A percentile compares a stretch with the other conserved stretches of the same genome.
These are phyloP conservation scores for Epizoanthus rinbou DNA, from an alignment of 92 coral and sea anemone genomes.

Conservation along the genomic window DNA sequence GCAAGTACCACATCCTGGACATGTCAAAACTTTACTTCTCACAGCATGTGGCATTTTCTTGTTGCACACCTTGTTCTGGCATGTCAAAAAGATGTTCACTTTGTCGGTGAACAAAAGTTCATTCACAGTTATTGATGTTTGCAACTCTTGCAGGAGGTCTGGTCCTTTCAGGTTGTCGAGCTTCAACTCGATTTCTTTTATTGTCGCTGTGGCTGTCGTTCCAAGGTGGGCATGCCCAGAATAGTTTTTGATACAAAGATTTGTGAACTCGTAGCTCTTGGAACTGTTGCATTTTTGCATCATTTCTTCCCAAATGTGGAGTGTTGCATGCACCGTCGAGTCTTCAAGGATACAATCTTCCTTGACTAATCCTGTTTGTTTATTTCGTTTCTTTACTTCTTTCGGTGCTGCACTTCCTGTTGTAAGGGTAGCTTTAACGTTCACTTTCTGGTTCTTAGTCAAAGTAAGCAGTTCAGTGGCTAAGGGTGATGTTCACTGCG, in stretches of 20 bases:
- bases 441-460: slow-evolving; percentile 46
- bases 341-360: slow-evolving; percentile 60
- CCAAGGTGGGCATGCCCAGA: slow-evolving; percentile 46
- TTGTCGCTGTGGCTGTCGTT: slow-evolving; percentile 27
- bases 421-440: slow-evolving; percentile 42
- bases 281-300: slow-evolving; percentile 30
- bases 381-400: slow-evolving; percentile 51
- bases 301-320: slow-evolving; percentile 55
- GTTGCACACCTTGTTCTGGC: slow-evolving; percentile 51
- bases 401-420: slow-evolving; percentile 37
- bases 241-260: slow-evolving; percentile 38
- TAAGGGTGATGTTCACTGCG: slow-evolving; percentile 34
- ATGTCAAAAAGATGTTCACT: slow-evolving; percentile 43
- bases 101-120: slow-evolving; percentile 52
- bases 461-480: slow-evolving; percentile 25
- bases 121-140: slow-evolving; percentile 21
- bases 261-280: slow-evolving; percentile 28
- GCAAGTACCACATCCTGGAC: slow-evolving; percentile 3
- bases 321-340: slow-evolving; percentile 44
- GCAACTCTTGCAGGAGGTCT: slow-evolving; percentile 21
- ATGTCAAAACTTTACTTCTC: neutral
- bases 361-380: slow-evolving; percentile 37
- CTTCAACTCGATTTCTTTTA: slow-evolving; percentile 2
- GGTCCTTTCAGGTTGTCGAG: slow-evolving; percentile 26
- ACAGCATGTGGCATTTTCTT: slow-evolving; percentile 45